Percentiles rank a stretch among this genome's conserved stretches.
Evolutionary conservation across 2,113 vertebrate genomes (phyloP).

Genomic region (Campylomormyrus tamandua): DNA sequence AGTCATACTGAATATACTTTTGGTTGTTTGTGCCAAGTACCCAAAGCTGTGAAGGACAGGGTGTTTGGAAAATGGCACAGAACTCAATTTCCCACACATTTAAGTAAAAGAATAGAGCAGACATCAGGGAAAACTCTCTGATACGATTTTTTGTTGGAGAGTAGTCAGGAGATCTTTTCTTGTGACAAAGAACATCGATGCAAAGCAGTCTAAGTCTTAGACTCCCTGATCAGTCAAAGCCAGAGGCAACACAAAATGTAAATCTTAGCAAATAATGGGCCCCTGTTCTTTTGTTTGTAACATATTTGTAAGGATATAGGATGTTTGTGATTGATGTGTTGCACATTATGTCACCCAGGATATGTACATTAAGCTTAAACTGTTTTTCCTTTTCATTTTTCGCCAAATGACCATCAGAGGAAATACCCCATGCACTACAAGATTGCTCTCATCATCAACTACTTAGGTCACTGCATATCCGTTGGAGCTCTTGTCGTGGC

Average conservation of each 20-base stretch:
- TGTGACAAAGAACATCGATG: neutral
- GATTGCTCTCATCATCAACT: slow-evolving; percentile 90
- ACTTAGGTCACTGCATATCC: slow-evolving; percentile 93
- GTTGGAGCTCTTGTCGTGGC: slow-evolving; percentile 84
- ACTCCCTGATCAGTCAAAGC: neutral
- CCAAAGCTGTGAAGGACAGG: neutral
- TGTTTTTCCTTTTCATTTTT: neutral
- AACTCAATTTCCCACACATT: neutral
- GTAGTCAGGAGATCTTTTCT: neutral
- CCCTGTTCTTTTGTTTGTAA: neutral
- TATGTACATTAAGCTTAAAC: neutral
- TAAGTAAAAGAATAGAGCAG: neutral
- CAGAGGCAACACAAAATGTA: neutral
- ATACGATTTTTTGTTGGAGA: neutral
- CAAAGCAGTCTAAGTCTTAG: neutral
- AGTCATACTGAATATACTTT: neutral
- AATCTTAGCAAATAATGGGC: neutral
- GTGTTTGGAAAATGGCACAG: neutral
- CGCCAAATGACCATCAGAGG: slow-evolving; percentile 53
- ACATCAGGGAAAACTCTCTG: neutral
- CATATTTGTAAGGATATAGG: neutral
- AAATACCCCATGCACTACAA: slow-evolving; percentile 89
- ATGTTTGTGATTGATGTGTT: neutral
- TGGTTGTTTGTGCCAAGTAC: neutral
- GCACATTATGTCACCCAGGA: neutral